Base-by-base conservation (phyloP, 2,797 vertebrate species). In the Gambusia yucatana region DNA sequence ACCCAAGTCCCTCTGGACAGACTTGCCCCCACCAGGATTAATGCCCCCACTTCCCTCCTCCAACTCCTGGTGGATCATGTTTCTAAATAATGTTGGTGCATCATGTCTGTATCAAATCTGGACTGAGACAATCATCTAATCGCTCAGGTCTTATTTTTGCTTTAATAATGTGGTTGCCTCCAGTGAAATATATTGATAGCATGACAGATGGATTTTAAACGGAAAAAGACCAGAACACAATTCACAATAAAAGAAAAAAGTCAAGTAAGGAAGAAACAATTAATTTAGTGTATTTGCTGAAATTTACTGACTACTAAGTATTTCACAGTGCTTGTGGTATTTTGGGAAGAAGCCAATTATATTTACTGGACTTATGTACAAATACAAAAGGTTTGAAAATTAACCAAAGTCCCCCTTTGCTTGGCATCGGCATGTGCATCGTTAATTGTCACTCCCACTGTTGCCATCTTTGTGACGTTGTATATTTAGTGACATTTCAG, bases 111-210 rank as follows among this genome's bases (percentile, higher is more conserved):
- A 36, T 36, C 33, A 85, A 87, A 92, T 82, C 81, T 82, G 52
- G 33, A 73, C 57, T 22, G 39, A 77, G 86, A 83, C 43, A 87
- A 90, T 90, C 78, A 83, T 82, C 78, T 86, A 82, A 92, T 87
- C 85, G 88, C 82, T 81, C 78, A 78, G 55, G 84, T 80, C 55
- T 77, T 72, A 77, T 84, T 73, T 76, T 71, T 75, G 72, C 80
- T 91, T 87, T 83, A 80, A 84, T 88, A 81, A 81, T 63, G 61
- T 63, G 73, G 82, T 74, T 0, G 20, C 48, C 57, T 86, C 80
- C 83, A 33, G 74, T 13, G 39, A 73, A 84, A 85, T 73, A 59
- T 44, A 48, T 81, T 82, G 50, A 79, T 73, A 63, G 28, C 3
- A 72, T 78, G n/a, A 17, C 39, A 47, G 33, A 33, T 33, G 36